Evolutionary conservation across 1,140 invertebrate species (phyloP).

Genomic region (Steinernema khuongi): DNA sequence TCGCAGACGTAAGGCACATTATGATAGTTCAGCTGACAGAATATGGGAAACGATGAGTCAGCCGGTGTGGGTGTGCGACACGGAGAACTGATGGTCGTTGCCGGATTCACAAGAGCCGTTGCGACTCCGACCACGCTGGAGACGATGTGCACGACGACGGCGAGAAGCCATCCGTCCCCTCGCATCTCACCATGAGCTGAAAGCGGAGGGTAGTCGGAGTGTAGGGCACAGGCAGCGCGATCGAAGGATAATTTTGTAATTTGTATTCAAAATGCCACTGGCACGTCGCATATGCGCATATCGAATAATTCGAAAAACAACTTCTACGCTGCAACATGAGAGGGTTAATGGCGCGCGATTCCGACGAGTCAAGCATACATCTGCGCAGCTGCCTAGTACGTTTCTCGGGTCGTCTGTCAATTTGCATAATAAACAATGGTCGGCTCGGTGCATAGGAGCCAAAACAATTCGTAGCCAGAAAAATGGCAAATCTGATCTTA

Average conservation of each 20-base stretch:
- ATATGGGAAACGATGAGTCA: neutral
- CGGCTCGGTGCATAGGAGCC: too few relatives aligned
- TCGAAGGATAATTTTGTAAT: constrained; percentile 4
- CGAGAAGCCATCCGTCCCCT: constrained; percentile 8
- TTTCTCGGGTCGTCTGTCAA: too few relatives aligned
- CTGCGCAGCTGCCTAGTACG: too few relatives aligned
- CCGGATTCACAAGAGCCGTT: constrained; percentile 7
- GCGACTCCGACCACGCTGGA: neutral
- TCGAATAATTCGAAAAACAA: neutral
- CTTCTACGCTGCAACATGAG: neutral
- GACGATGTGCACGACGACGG: neutral
- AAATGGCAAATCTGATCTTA: neutral
- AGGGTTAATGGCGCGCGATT: neutral
- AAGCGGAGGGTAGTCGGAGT: neutral
- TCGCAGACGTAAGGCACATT: constrained; percentile 13
- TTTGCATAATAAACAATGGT: neutral
- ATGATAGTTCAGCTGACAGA: constrained; percentile 1
- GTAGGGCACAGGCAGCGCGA: neutral
- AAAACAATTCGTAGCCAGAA: neutral
- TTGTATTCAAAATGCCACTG: constrained; percentile 1
- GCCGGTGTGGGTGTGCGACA: neutral
- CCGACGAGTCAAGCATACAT: too few relatives aligned
- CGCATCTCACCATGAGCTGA: constrained; percentile 16
- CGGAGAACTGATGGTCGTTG: neutral
- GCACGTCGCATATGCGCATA: neutral